phyloP scores from a whole-genome alignment of 2,113 vertebrate genomes.

The Rhipidura dahli region DNA sequence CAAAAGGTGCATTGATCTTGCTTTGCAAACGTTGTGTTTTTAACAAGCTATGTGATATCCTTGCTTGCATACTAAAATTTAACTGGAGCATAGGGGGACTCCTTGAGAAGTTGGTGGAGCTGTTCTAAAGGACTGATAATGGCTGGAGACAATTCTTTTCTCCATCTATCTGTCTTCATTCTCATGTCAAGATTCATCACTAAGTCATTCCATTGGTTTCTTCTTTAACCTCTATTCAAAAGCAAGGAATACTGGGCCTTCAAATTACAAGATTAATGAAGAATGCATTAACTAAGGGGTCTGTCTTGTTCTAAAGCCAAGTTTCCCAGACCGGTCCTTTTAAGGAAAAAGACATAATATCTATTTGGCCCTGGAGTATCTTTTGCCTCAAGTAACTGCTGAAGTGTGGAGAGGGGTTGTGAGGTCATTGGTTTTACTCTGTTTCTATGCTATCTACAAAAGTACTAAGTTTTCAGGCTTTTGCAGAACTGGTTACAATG shows the following conservation, averaged over 20 bases:
- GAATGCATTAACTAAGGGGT: not conserved
- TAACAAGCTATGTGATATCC: not conserved
- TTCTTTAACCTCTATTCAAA: not conserved
- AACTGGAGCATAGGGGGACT: not conserved
- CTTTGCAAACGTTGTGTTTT: not conserved
- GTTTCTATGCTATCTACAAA: not conserved
- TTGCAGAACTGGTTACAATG: not conserved
- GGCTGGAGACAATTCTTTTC: not conserved
- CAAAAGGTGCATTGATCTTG: not conserved
- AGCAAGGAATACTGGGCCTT: not conserved
- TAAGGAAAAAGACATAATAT: not conserved
- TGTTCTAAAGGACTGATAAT: not conserved
- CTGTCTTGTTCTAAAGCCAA: constrained; percentile 11
- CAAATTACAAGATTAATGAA: not conserved
- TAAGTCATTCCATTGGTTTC: not conserved
- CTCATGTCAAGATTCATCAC: not conserved
- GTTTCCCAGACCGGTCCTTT: not conserved
- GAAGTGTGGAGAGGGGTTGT: not conserved
- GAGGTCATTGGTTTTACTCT: not conserved
- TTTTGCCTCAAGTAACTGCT: not conserved
- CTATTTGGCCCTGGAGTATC: not conserved
- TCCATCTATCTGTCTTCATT: accelerated
- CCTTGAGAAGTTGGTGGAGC: not conserved
- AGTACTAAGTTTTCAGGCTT: not conserved
- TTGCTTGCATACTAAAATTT: not conserved